These are phyloP conservation scores for Hoplias malabaricus DNA, from an alignment of 2,113 vertebrate genomes.

Conservation along the genomic window DNA sequence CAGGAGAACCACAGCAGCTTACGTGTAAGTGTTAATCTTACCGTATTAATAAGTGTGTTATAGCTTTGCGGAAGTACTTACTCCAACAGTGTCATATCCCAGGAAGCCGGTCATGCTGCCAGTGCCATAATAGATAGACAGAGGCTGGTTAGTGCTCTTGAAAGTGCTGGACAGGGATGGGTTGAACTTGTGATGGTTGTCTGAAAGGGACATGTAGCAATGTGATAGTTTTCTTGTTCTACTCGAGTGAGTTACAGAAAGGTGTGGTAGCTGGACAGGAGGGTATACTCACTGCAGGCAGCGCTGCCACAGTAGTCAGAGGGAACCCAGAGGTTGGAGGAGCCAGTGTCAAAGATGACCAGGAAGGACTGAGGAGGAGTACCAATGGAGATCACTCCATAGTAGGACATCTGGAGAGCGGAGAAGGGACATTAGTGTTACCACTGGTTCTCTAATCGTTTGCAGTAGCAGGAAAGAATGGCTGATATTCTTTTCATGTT, in stretches of 20 bases:
- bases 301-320: constrained; percentile 62
- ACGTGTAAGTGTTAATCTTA: background rate
- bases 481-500: background rate
- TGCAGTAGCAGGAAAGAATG: background rate
- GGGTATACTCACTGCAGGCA: constrained; percentile 56
- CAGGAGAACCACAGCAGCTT: too few species aligned
- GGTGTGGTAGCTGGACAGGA: too few species aligned
- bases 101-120: constrained; percentile 62
- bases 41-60: too few species aligned
- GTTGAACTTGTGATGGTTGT: constrained; percentile 56
- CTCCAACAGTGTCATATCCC: constrained; percentile 59
- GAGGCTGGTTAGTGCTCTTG: constrained; percentile 8
- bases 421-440: background rate
- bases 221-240: background rate
- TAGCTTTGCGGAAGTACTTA: constrained; percentile 32
- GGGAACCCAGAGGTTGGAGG: constrained; percentile 64
- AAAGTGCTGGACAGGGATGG: constrained; percentile 57
- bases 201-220: constrained; percentile 37
- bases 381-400: constrained; percentile 63
- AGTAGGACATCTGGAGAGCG: constrained; percentile 58
- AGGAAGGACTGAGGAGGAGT: constrained; percentile 64
- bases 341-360: constrained; percentile 63
- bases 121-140: constrained; percentile 50
- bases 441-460: background rate
- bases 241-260: background rate